Base-by-base conservation (phyloP, 2,113 vertebrate genomes). In the Corapipo altera region DNA sequence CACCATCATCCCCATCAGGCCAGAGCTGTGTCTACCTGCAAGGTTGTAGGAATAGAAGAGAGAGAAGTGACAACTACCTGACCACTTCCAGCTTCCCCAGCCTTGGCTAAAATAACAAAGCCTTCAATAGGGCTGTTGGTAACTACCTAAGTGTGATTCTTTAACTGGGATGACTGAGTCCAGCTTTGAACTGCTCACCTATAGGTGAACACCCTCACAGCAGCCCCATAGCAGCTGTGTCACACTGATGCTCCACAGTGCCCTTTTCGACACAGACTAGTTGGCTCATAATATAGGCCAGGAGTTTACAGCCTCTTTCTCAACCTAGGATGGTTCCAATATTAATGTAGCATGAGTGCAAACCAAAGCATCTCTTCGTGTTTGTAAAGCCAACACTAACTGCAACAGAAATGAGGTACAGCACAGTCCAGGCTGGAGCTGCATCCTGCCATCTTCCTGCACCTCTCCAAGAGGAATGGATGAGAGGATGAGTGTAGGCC, bases 371-470 rank as follows among this genome's bases (percentile, higher is more conserved):
- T 30, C 28, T 75, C 41, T 27, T 83, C 0, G 0, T 39, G 65
- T 23, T 64, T 37, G 30, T 51, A 75, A 43, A 87, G 48, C 43
- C 85, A 51, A 1, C 3, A 0, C 37, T 6, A 12, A 20, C 84
- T 87, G 84, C 7, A 5, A 8, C 5, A 32, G 33, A 10, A 58
- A 39, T 2, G 11, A 55, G 44, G 51, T 41, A 58, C 44, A 69
- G 44, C n/a, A 10, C 0, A 0, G 61, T 35, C 30, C 58, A 1
- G 13, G 28, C 54, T 73, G 79, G 35, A 91, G 41, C 62, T 39
- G 20, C 3, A 0, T 17, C 0, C 0, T 57, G 67, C 71, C 30
- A 6, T 15, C 8, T 35, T 18, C 3, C 65, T 41, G 61, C 70
- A n/a, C 27, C 57, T 81, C 7, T 0, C 28, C 9, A 6, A 13